These are phyloP conservation scores for Antennarius striatus DNA, from an alignment of 2,113 vertebrate species.

Conservation along the genomic window DNA sequence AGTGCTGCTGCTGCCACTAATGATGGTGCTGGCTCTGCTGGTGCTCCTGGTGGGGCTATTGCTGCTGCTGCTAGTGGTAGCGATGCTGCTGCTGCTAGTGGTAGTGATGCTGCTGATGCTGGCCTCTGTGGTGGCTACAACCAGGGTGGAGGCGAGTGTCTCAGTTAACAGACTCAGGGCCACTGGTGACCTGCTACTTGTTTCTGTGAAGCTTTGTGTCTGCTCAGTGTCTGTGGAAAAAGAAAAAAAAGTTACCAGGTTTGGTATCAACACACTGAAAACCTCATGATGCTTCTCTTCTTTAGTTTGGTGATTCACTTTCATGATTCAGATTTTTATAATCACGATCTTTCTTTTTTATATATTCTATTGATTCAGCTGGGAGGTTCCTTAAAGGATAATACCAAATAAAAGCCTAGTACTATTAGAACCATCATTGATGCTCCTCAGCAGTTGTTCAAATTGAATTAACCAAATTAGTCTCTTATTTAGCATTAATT, in stretches of 20 bases:
- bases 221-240: conserved; percentile 55
- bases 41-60: neutral
- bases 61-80: neutral
- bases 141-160: conserved; percentile 43
- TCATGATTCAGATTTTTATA: neutral
- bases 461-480: neutral
- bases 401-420: neutral
- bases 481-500: too few species aligned
- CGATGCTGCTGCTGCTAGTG: neutral
- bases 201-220: conserved; percentile 52
- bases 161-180: conserved; percentile 48
- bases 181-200: conserved; percentile 42
- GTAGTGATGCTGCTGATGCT: neutral
- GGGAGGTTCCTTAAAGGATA: neutral
- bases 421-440: neutral
- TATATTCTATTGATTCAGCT: too few species aligned
- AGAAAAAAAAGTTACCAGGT: neutral
- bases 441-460: too few species aligned
- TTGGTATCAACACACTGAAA: neutral
- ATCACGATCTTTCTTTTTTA: too few species aligned
- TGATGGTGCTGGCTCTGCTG: too few species aligned
- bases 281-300: neutral
- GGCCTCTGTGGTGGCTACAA: conserved; percentile 55
- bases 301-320: neutral
- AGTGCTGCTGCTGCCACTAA: neutral